Percentiles rank a stretch among this genome's conserved stretches.
phyloP scores from a whole-genome alignment of 2,888 invertebrate species.

The Lymantria dispar region DNA sequence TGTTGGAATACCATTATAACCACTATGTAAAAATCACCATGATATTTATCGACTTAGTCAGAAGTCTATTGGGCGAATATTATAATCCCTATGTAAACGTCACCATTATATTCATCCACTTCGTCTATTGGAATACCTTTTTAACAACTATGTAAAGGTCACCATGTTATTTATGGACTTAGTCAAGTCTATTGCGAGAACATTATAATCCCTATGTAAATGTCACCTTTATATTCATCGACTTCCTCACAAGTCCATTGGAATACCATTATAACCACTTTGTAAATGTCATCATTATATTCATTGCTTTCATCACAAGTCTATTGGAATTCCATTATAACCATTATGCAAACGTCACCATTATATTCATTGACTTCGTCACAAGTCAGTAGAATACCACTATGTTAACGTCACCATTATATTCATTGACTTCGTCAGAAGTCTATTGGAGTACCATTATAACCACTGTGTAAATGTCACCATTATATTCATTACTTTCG shows the following conservation, averaged over 20 bases:
- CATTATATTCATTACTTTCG: background rate
- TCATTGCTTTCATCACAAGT: background rate
- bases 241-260: background rate
- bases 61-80: background rate
- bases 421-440: background rate
- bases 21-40: background rate
- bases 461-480: background rate
- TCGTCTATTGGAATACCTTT: background rate
- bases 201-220: constrained; percentile 9
- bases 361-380: background rate
- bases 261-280: constrained; percentile 3
- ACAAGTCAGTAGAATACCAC: too few species aligned
- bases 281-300: background rate
- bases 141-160: background rate
- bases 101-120: background rate
- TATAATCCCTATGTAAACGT: background rate
- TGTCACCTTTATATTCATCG: constrained; percentile 13
- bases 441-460: background rate
- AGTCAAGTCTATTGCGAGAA: background rate
- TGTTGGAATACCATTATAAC: background rate
- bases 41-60: too few species aligned
- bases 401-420: too few species aligned
- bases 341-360: background rate
- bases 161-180: background rate
- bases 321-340: background rate